These are phyloP conservation scores for Pristionchus mayeri DNA, from an alignment of 2,888 invertebrate species.

Conservation along the genomic window DNA sequence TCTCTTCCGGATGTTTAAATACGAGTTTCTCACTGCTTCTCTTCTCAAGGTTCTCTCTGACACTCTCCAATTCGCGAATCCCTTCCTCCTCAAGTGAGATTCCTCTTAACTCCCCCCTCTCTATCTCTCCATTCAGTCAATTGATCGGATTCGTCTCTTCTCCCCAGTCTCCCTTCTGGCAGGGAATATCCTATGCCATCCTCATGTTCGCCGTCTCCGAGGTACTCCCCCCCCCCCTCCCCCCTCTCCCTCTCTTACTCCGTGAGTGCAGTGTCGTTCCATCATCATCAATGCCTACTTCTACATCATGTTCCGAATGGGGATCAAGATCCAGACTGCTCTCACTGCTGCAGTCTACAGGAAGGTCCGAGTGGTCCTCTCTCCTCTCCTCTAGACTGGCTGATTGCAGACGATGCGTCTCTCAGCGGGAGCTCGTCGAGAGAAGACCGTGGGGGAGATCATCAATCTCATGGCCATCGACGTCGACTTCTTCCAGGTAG, in stretches of 20 bases:
- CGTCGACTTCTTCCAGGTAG: constrained; percentile 73
- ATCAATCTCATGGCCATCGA: constrained; percentile 80
- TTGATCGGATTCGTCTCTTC: constrained; percentile 77
- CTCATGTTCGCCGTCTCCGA: constrained; percentile 76
- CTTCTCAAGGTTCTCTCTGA: constrained; percentile 63
- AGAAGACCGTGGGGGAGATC: constrained; percentile 80
- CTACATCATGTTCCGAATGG: constrained; percentile 78
- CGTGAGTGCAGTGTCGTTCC: constrained; percentile 77
- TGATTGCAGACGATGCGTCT: constrained; percentile 77
- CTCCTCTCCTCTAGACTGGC: too few relatives aligned
- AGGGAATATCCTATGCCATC: constrained; percentile 70
- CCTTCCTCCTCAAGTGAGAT: constrained; percentile 88
- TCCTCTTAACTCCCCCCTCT: too few relatives aligned
- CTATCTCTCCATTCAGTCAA: constrained; percentile 75
- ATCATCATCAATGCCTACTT: constrained; percentile 79
- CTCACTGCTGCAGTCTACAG: constrained; percentile 78
- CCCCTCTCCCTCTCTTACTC: neutral
- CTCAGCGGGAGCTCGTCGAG: constrained; percentile 77
- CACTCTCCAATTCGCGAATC: constrained; percentile 88
- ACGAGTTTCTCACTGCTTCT: constrained; percentile 89
- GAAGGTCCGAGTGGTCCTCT: constrained; percentile 75
- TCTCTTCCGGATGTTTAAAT: constrained; percentile 89
- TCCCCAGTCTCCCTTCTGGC: constrained; percentile 68
- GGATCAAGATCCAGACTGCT: constrained; percentile 78
- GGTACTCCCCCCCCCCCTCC: neutral